Conservation (phyloP, 2,888 invertebrate species). For the Drosophila atroscutellata region DNA sequence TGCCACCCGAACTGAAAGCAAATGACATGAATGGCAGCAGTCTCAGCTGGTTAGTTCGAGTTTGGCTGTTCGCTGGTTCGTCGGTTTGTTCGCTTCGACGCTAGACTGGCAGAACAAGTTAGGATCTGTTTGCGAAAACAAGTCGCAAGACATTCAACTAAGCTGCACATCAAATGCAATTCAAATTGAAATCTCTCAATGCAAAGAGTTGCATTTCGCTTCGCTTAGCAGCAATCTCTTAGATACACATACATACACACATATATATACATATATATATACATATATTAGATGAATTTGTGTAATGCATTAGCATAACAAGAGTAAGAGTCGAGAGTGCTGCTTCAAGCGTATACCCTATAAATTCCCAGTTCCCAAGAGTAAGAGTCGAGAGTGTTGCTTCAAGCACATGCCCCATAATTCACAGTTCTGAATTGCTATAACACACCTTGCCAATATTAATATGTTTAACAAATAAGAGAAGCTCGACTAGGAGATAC, state of each 20-base stretch:
- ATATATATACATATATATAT: no score
- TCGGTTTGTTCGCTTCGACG: not conserved
- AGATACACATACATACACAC: not conserved
- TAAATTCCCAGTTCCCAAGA: not conserved
- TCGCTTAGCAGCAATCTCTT: conserved; percentile 2
- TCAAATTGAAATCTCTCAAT: conserved; percentile 70
- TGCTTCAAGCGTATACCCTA: not conserved
- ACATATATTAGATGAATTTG: not conserved
- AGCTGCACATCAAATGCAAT: conserved; percentile 71
- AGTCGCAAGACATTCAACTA: conserved; percentile 50
- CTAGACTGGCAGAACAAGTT: conserved; percentile 25
- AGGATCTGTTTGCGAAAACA: conserved; percentile 1
- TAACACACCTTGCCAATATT: not conserved
- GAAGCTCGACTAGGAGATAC: not conserved
- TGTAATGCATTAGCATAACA: not conserved
- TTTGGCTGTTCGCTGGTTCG: not conserved
- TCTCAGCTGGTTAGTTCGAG: conserved; percentile 10
- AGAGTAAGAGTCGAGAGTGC: not conserved
- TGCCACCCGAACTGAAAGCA: conserved; percentile 8
- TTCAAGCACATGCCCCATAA: not conserved
- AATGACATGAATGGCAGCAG: conserved; percentile 18
- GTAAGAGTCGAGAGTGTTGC: not conserved
- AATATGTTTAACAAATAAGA: not conserved
- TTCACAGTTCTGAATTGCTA: not conserved
- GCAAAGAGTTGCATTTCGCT: conserved; percentile 49